Evolutionary conservation across 37 sponge, comb jelly and placozoan genomes (phyloP).

Genomic region (Beroe forskalii): DNA sequence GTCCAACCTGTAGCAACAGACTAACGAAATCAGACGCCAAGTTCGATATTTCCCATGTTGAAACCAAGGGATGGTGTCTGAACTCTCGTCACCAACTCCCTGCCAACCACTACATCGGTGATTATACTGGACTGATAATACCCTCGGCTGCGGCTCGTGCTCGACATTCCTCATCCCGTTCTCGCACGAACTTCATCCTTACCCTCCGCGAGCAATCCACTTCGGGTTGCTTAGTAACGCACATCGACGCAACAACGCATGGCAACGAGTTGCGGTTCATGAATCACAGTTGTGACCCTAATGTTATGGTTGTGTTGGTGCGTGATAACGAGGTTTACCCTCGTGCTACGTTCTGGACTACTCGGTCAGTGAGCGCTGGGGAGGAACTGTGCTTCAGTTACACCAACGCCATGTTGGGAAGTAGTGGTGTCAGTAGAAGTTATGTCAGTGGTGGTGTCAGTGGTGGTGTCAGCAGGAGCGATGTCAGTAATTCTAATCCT

Average conservation of each 20-base stretch:
- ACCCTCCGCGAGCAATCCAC: constrained; percentile 5
- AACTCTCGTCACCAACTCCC: not conserved
- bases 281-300: constrained; percentile 49
- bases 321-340: constrained; percentile 24
- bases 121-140: constrained; percentile 36
- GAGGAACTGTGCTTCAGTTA: constrained; percentile 52
- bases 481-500: too few relatives aligned
- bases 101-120: not conserved
- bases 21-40: not conserved
- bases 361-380: not conserved
- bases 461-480: not conserved
- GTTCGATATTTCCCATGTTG: not conserved
- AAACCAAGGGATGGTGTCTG: constrained; percentile 7
- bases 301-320: not conserved
- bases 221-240: not conserved
- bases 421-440: too few relatives aligned
- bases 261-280: constrained; percentile 30
- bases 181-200: not conserved
- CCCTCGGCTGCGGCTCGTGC: not conserved
- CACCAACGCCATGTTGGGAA: not conserved
- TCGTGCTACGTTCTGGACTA: constrained; percentile 48
- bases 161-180: not conserved
- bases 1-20: not conserved
- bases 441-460: not conserved
- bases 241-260: constrained; percentile 42